Evolutionary conservation across 23 tunicate genomes (phyloP).

Genomic region (Botrylloides violaceus): DNA sequence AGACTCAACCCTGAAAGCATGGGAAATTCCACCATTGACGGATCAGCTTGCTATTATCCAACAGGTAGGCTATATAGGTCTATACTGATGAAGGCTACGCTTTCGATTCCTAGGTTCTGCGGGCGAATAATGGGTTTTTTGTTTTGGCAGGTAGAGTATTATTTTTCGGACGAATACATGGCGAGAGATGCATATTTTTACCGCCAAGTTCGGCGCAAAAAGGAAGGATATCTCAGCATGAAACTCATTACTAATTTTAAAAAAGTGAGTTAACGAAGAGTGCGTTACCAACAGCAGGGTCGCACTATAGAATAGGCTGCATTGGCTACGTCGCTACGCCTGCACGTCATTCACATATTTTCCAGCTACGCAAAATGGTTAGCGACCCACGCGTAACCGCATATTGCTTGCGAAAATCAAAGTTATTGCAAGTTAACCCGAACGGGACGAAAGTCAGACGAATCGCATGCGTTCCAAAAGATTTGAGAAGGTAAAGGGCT

Average conservation of each 20-base stretch:
- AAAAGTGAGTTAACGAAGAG: neutral
- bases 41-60: conserved; percentile 16
- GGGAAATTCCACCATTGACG: conserved; percentile 14
- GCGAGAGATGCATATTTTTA: conserved; percentile 80
- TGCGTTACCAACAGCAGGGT: neutral
- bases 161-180: conserved; percentile 91
- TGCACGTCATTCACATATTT: neutral
- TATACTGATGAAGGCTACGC: neutral
- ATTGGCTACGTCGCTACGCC: neutral
- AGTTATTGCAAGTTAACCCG: conserved; percentile 19
- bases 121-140: too few species aligned
- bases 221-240: conserved; percentile 92
- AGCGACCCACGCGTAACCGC: conserved; percentile 37
- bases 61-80: conserved; percentile 1
- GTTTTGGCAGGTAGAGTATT: conserved; percentile 43
- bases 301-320: too few species aligned
- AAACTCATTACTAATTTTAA: conserved; percentile 82
- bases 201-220: conserved; percentile 95
- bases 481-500: conserved; percentile 26
- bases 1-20: conserved; percentile 2
- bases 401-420: conserved; percentile 36
- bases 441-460: conserved; percentile 35
- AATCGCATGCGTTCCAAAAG: conserved; percentile 14
- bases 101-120: too few species aligned
- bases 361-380: conserved; percentile 24